These are phyloP conservation scores for Acanthosepion pharaonis DNA, from an alignment of 2,888 invertebrate genomes.

Conservation along the genomic window DNA sequence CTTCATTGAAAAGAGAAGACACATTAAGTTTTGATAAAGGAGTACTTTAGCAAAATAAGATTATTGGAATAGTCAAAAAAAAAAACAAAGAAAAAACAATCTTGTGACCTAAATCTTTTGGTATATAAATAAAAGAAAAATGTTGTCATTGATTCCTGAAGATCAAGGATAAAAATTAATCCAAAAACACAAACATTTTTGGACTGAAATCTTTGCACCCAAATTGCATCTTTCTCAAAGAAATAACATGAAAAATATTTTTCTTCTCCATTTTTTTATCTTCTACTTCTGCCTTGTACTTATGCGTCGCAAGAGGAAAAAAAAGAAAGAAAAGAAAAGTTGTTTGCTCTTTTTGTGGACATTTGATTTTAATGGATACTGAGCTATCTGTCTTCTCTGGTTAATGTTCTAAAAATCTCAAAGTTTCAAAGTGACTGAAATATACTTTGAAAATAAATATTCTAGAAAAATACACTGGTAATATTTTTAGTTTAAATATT, in stretches of 20 bases:
- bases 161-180: background rate
- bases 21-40: background rate
- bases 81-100: background rate
- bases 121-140: background rate
- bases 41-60: slow-evolving; percentile 10
- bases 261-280: background rate
- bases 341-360: background rate
- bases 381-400: background rate
- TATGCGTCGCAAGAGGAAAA: background rate
- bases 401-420: background rate
- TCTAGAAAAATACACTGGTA: background rate
- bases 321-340: background rate
- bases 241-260: background rate
- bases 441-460: background rate
- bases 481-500: too few relatives aligned
- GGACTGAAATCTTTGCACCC: background rate
- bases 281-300: too few relatives aligned
- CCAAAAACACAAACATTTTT: background rate
- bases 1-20: background rate
- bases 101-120: background rate
- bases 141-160: background rate
- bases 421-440: background rate
- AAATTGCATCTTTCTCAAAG: background rate
- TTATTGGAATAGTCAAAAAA: background rate
- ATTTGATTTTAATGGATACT: background rate